phyloP scores from a whole-genome alignment of 2,113 vertebrate species.

The Telmatochromis brachygnathus region DNA sequence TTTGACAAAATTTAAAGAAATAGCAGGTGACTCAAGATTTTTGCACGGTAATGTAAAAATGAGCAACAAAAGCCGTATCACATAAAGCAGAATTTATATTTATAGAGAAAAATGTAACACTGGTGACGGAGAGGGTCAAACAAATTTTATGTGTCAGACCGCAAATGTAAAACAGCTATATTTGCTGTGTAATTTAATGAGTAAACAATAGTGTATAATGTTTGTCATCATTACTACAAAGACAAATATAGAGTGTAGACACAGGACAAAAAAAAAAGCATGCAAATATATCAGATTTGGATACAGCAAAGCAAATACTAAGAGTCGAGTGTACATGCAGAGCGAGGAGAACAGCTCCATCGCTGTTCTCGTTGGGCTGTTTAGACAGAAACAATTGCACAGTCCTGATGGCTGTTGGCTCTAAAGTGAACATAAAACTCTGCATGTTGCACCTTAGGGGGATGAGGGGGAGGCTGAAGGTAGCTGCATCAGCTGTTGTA shows the following conservation, averaged over 20 bases:
- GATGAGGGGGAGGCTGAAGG: constrained; percentile 25
- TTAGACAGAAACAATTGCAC: constrained; percentile 14
- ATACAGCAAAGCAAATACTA: neutral
- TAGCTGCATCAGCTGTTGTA: constrained; percentile 26
- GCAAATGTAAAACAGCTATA: neutral
- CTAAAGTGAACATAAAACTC: constrained; percentile 27
- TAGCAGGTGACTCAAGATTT: neutral
- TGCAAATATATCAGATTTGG: neutral
- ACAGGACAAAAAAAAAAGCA: neutral
- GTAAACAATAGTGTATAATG: neutral
- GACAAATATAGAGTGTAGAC: neutral
- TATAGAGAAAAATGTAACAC: neutral
- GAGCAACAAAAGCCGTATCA: neutral
- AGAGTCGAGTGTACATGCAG: neutral
- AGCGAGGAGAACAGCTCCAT: neutral
- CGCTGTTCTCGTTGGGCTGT: neutral
- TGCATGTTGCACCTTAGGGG: constrained; percentile 14
- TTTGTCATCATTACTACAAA: neutral
- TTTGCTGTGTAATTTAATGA: neutral
- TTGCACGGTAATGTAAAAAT: neutral
- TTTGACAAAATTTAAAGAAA: neutral
- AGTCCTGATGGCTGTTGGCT: constrained; percentile 20
- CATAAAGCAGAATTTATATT: neutral
- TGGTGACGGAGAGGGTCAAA: neutral
- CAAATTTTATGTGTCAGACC: neutral